phyloP scores from a whole-genome alignment of 2,113 vertebrate genomes.

The Menura novaehollandiae region DNA sequence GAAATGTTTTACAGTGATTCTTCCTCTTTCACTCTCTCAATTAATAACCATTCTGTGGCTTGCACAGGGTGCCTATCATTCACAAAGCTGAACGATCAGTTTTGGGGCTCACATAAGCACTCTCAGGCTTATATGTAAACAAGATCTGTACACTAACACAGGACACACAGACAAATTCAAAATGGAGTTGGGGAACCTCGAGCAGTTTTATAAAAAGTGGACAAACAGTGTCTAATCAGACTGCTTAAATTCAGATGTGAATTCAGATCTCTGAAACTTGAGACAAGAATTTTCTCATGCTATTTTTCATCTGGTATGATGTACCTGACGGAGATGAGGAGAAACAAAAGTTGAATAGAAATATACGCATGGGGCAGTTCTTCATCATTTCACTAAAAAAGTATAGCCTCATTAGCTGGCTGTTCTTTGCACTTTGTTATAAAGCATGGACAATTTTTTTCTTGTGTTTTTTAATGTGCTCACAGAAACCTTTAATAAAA shows the following conservation, averaged over 20 bases:
- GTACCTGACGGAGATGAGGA: background rate
- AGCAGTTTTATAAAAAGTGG: background rate
- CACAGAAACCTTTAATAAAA: background rate
- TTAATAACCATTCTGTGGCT: background rate
- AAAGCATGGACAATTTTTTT: background rate
- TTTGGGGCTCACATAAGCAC: background rate
- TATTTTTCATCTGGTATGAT: background rate
- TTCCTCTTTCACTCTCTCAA: background rate
- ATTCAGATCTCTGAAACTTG: background rate
- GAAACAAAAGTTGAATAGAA: background rate
- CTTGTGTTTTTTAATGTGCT: background rate
- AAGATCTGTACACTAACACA: background rate
- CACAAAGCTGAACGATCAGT: background rate
- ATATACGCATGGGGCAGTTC: fast-evolving
- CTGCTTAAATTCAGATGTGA: background rate
- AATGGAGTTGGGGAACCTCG: background rate
- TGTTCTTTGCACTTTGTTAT: background rate
- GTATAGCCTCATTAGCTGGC: background rate
- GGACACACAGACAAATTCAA: background rate
- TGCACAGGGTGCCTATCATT: background rate
- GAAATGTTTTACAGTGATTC: background rate
- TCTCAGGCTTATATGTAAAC: background rate
- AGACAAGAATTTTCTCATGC: background rate
- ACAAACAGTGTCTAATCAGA: background rate
- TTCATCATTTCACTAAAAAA: background rate